Percentiles rank a stretch among this genome's conserved stretches.
These are phyloP conservation scores for Trichogramma dendrolimi DNA, from an alignment of 2,888 invertebrate species.

Conservation along the genomic window DNA sequence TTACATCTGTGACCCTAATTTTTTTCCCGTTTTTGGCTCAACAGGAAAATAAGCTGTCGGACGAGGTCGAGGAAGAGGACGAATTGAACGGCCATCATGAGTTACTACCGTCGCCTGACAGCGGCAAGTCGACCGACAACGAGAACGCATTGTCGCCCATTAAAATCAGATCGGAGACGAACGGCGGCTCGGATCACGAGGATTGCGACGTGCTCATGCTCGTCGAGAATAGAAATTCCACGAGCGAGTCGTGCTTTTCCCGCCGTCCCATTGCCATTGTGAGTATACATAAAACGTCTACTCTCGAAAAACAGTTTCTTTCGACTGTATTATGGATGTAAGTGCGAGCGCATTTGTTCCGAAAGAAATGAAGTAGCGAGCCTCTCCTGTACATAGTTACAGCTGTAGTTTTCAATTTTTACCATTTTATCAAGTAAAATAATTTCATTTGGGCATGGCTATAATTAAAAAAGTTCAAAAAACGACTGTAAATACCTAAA, in stretches of 20 bases:
- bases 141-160: slow-evolving; percentile 52
- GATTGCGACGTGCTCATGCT: slow-evolving; percentile 57
- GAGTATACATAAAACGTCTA: slow-evolving; percentile 38
- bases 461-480: too few species aligned
- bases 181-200: slow-evolving; percentile 54
- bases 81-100: slow-evolving; percentile 55
- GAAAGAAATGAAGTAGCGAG: neutral
- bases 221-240: slow-evolving; percentile 48
- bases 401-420: neutral
- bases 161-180: slow-evolving; percentile 43
- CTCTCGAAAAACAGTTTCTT: too few species aligned
- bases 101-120: slow-evolving; percentile 55
- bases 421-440: neutral
- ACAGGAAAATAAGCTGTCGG: slow-evolving; percentile 42
- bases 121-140: slow-evolving; percentile 56
- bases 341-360: too few species aligned
- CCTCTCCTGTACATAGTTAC: neutral
- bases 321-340: too few species aligned
- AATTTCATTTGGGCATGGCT: neutral
- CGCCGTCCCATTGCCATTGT: slow-evolving; percentile 58
- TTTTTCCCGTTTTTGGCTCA: neutral
- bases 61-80: slow-evolving; percentile 50
- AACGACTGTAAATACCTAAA: too few species aligned
- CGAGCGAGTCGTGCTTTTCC: slow-evolving; percentile 56
- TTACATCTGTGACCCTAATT: too few species aligned